Evolutionary conservation across 2,888 invertebrate genomes (phyloP), one percentile per base, ranked within the genome.

Genomic region (Tetheella fluctuosa): DNA sequence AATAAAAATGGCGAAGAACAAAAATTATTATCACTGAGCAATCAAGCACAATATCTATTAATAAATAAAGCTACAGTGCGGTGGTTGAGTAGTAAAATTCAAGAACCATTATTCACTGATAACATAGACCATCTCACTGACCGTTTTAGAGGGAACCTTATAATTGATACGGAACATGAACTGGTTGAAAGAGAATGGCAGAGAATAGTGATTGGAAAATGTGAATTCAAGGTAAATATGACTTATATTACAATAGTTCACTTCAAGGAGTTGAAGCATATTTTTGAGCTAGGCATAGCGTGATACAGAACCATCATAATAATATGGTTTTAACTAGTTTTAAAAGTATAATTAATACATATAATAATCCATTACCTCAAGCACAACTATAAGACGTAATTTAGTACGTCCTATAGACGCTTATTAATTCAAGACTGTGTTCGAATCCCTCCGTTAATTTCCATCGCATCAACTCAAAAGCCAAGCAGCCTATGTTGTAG

Each of bases 91-190:
- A 89, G 94, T 58, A 95, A 94, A 84, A 93, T 96, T 37, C 80
- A 91, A 39, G 94, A 94, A 62, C 91, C 93, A 39, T 74, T 88
- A 54, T 93, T 94, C 58, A 84, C 84, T 12, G 94, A 94, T 60
- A 88, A 89, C 71, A 79, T 94, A 52, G 94, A 95, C 37, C 94
- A 94, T 68, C 91, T 97, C 39, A 91, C 97, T 3, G 94, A 95
- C 64, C 94, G 99, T 71, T 99, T 99, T 86, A 94, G 99, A 77
- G 97, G 97, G n/a, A 99, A 99, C 90, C 94, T 99, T 48, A 94
- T 99, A 1, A 93, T 98, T 15, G 95, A 95, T 67, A 96, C 96
- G 59, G 87, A 94, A 1, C 77, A 91, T 28, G 94, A 97, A n/a
- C 96, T 98, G 77, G 95, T 95, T 30, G 99, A 99, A 93, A 96